Conservation (phyloP, 2,113 vertebrate species). For the Melanerpes formicivorus region DNA sequence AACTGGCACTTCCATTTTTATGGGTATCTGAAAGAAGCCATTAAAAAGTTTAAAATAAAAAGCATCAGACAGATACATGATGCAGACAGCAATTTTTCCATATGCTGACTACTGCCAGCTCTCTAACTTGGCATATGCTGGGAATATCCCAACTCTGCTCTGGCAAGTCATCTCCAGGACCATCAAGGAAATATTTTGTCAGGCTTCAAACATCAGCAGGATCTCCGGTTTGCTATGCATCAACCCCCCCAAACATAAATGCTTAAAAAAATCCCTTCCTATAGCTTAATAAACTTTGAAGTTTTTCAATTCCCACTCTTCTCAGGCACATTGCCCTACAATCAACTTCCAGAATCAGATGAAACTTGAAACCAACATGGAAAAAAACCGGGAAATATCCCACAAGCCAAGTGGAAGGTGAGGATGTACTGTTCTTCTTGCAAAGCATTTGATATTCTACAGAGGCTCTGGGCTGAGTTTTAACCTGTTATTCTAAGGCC, state of each 20-base stretch:
- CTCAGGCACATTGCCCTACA: neutral
- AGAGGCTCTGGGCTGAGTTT: neutral
- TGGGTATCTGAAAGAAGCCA: slow-evolving; percentile 8
- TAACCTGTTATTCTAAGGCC: neutral
- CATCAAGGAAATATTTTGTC: neutral
- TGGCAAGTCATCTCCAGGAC: neutral
- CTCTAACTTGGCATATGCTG: neutral
- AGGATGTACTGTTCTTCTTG: neutral
- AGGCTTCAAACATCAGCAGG: neutral
- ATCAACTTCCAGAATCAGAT: neutral
- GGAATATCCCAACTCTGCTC: slow-evolving; percentile 3
- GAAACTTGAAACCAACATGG: neutral
- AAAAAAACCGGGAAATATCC: neutral
- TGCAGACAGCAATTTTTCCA: slow-evolving; percentile 16
- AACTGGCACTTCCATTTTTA: slow-evolving; percentile 14
- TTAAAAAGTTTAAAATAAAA: slow-evolving; percentile 29
- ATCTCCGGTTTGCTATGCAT: neutral
- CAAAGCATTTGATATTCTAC: neutral
- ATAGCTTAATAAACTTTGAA: neutral
- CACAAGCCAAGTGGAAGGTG: neutral
- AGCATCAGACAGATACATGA: neutral
- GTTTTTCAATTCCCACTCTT: neutral
- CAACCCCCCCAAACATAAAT: neutral
- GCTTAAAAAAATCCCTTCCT: neutral
- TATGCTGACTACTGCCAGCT: neutral